Evolutionary conservation across 2,888 invertebrate species (phyloP), one percentile per base, ranked within the genome.

Genomic region (Dryocosmus kuriphilus): DNA sequence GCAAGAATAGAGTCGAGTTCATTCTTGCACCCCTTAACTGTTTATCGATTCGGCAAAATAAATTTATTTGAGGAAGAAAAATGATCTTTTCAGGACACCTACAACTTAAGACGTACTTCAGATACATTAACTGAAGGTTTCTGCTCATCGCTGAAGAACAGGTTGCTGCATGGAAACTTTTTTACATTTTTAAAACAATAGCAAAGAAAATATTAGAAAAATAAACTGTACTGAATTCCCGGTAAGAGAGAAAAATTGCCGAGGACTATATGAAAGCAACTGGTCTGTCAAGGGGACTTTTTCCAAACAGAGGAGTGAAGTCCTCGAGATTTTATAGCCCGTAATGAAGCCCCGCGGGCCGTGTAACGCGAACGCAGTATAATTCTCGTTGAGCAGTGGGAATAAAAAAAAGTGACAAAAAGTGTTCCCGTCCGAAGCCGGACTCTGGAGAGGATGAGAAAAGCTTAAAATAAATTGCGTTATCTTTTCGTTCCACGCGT

Each of bases 401-500:
- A 71, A 71, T 71, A 46, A 79, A 75, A 81, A 78, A 81, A 85
- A 84, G 82, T 46, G 67, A 27, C 19, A 71, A 71, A 71, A 71
- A 71, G 30, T 51, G n/a, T 71, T 51, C 71, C 30, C 71, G 71
- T 55, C 71, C 9, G 46, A n/a, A n/a, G 32, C 51, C 32, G 30
- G 51, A 30, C 51, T 27, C 14, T 30, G 2, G 27, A 71, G 86
- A 71, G 86, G 82, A 87, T 86, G 88, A 88, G 88, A 88, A 89
- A 88, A 89, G 88, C 87, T 84, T 83, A 85, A 71, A 88, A 88
- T 89, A 89, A 89, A 89, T 89, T 89, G 89, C 87, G 89, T 89
- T 89, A 89, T 90, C 89, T 90, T 89, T 89, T 89, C 89, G 88
- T 90, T 89, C 89, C 89, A 89, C 87, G 89, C 88, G 88, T 88